These are phyloP conservation scores for Cassiopea xamachana DNA, from an alignment of 30 jellyfish, hydroid and myxozoan species.

Conservation along the genomic window DNA sequence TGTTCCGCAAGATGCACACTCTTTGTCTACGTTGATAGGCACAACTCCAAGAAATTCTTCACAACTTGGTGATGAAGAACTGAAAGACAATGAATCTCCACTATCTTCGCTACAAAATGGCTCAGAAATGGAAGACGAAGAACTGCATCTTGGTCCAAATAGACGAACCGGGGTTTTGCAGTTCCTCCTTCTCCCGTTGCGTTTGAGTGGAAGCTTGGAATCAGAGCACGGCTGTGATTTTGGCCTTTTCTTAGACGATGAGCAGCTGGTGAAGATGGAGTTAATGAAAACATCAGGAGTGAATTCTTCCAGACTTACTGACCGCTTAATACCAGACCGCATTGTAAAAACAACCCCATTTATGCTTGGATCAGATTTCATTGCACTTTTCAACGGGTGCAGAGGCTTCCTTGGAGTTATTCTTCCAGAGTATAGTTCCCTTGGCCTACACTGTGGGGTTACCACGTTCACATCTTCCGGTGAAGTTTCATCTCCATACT, in stretches of 20 bases:
- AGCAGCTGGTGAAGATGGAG: conserved; percentile 43
- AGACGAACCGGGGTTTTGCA: conserved; percentile 79
- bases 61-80: conserved; percentile 64
- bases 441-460: conserved; percentile 65
- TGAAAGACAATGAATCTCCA: conserved; percentile 45
- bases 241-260: conserved; percentile 62
- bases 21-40: conserved; percentile 82
- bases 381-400: conserved; percentile 79
- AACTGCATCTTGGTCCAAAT: conserved; percentile 38
- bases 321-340: conserved; percentile 69
- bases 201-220: conserved; percentile 50
- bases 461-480: not conserved
- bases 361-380: conserved; percentile 71
- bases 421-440: conserved; percentile 50
- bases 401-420: conserved; percentile 85
- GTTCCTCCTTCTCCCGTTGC: conserved; percentile 64
- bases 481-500: not conserved
- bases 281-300: conserved; percentile 74
- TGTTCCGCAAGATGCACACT: conserved; percentile 88
- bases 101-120: conserved; percentile 67
- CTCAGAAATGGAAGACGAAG: conserved; percentile 52
- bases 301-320: conserved; percentile 67
- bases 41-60: conserved; percentile 64
- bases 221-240: conserved; percentile 75
- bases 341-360: conserved; percentile 79